Evolutionary conservation across 2,888 invertebrate genomes (phyloP), one percentile per base, ranked within the genome.

Genomic region (Chymomyza fuscimana): DNA sequence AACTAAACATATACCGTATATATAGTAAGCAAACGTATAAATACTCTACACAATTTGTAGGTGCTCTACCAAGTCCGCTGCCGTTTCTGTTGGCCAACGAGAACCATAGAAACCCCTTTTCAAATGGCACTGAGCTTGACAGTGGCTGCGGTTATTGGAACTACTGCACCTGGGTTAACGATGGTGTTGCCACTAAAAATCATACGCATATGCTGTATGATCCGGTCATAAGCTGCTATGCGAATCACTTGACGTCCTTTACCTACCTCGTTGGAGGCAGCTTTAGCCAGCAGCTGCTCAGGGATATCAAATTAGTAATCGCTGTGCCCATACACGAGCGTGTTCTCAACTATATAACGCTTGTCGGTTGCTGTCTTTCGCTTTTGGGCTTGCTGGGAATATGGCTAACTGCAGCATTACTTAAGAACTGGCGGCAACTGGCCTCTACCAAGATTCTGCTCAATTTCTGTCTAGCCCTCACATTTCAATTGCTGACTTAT

Each of bases 371-470:
- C 76, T 92, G 93, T 12, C 84, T 94, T 4, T 95, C 95, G 0
- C 87, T 94, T 4, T 67, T 93, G 5, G 94, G 94, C 22, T 92
- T 94, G 36, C 68, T 92, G n/a, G 93, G 93, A 5, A 94, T 94
- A 69, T 93, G 94, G 90, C 74, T 93, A n/a, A 94, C 94, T 0
- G 94, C 94, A 0, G 87, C 92, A 12, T 82, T 94, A 9, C 94
- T 94, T 82, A 91, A 92, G 72, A 92, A 93, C 54, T 94, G 95
- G 93, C 93, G 95, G 16, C 92, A 93, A 81, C 93, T 94, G 79
- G 93, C 94, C 0, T 94, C 94, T 0, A 94, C 94, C 52, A 94
- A 95, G 90, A 93, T 95, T 9, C 90, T 95, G 32, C 91, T 95
- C 40, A 94, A 95, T 85, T 90, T 95, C 62, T 94, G 95, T 25